Conservation (phyloP, 2,113 vertebrate species). For the Morone chrysops region DNA sequence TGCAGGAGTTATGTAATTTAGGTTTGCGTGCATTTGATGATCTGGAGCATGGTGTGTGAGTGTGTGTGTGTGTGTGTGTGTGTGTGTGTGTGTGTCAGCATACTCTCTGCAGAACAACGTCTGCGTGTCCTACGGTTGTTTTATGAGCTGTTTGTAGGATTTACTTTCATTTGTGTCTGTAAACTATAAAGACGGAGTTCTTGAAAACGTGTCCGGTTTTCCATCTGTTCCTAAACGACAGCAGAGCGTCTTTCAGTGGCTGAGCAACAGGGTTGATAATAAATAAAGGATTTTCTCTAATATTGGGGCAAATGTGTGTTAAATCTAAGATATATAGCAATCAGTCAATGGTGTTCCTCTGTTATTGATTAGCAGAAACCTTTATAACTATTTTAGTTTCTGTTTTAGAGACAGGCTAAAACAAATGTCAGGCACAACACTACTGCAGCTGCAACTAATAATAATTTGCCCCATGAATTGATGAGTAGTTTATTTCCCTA, state of each 20-base stretch:
- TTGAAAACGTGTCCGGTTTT: neutral
- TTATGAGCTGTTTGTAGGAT: neutral
- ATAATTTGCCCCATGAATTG: neutral
- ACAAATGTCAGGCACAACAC: neutral
- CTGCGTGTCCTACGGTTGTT: too few species aligned
- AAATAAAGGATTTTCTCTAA: neutral
- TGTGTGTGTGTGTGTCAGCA: neutral
- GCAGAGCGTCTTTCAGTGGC: neutral
- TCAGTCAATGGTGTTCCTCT: neutral
- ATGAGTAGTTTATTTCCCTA: neutral
- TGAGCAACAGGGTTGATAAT: too few species aligned
- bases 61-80: neutral
- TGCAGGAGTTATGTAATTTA: slow-evolving; percentile 80
- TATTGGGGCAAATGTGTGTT: neutral
- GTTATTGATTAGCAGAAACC: neutral
- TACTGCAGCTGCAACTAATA: neutral
- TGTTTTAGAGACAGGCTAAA: neutral
- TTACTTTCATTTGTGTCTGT: too few species aligned
- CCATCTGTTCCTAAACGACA: too few species aligned
- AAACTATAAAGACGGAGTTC: neutral
- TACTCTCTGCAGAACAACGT: neutral
- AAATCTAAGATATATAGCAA: neutral
- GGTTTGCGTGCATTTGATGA: slow-evolving; percentile 62
- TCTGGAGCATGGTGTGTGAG: slow-evolving; percentile 38
- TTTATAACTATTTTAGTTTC: neutral